Evolutionary conservation across 2,888 invertebrate genomes (phyloP).

Genomic region (Acleris cristana): DNA sequence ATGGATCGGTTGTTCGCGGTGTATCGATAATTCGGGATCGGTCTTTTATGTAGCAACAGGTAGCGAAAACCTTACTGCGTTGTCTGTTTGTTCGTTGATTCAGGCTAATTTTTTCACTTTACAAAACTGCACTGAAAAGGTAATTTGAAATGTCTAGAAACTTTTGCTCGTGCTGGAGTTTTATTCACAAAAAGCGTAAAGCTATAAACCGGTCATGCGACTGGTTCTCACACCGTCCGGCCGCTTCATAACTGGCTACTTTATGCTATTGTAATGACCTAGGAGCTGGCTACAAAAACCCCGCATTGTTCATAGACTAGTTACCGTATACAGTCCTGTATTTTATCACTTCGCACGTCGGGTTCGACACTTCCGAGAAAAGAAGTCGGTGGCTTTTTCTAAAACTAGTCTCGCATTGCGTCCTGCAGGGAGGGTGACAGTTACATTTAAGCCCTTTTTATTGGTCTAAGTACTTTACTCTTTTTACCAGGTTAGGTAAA

Average conservation of each 20-base stretch:
- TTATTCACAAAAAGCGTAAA: conserved; percentile 72
- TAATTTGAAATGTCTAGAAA: conserved; percentile 29
- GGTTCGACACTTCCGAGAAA: conserved; percentile 62
- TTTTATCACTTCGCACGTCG: conserved; percentile 71
- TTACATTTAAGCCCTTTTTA: conserved; percentile 22
- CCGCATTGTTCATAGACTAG: conserved; percentile 73
- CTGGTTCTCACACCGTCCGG: conserved; percentile 65
- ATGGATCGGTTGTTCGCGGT: conserved; percentile 78
- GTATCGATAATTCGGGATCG: conserved; percentile 78
- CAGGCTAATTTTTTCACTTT: conserved; percentile 1
- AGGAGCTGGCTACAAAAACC: conserved; percentile 75
- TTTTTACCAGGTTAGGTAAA: conserved; percentile 24
- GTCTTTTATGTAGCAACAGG: conserved; percentile 63
- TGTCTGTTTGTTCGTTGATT: conserved; percentile 1
- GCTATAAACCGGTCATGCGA: conserved; percentile 69
- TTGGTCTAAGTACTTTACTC: conserved; percentile 12
- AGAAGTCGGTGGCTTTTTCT: conserved; percentile 40
- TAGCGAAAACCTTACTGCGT: conserved; percentile 20
- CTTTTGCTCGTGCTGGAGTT: conserved; percentile 45
- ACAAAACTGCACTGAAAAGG: background rate
- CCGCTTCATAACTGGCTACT: conserved; percentile 78
- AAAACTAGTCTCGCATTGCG: conserved; percentile 29
- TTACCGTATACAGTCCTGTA: conserved; percentile 62
- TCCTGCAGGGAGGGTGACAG: conserved; percentile 32
- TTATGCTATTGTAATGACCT: conserved; percentile 81